Evolutionary conservation across 2,888 invertebrate species (phyloP), one percentile per base, ranked within the genome.

Genomic region (Xanthia togata): DNA sequence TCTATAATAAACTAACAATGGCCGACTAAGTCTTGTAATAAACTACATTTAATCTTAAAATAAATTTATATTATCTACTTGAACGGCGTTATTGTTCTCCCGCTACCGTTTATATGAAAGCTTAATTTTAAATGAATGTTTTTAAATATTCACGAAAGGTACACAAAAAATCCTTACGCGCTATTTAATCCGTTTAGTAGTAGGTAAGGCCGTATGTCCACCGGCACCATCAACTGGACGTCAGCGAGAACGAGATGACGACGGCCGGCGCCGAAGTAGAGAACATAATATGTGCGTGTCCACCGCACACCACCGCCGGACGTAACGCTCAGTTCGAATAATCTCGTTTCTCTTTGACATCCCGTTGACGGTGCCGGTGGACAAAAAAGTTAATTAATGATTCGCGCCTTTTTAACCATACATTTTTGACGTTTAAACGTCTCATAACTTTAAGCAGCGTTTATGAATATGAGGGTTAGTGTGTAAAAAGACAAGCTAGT

Each of bases 11-110:
- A 44, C 69, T n/a, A 69, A 59, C 44, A 81, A 38, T 55, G 35
- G 53, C 59, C n/a, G 35, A 23, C 50, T 67, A 50, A 72, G 26
- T 70, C 60, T 65, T 53, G 12, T 64, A 26, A 60, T 69, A 53
- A 84, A 69, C 70, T 62, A 70, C 38, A 70, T 81, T 67, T 53
- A 70, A 67, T 73, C 64, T 81, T 80, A 65, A 73, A 65, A 67
- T 64, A 82, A 63, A 68, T 63, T 35, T 59, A 82, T 59, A 68
- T 63, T 35, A 55, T 8, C 44, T 55, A 26, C 47, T 64, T 72
- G 4, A 63, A 38, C 68, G 17, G 14, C 17, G 41, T 23, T 82
- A 26, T 35, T 82, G 53, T 81, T n/a, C 60, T 35, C 23, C 35
- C 23, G 4, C 41, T 55, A 57, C 31, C 47, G 82, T 23, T 50